Conservation (phyloP, 2,888 invertebrate genomes). For the Allacma fusca region DNA sequence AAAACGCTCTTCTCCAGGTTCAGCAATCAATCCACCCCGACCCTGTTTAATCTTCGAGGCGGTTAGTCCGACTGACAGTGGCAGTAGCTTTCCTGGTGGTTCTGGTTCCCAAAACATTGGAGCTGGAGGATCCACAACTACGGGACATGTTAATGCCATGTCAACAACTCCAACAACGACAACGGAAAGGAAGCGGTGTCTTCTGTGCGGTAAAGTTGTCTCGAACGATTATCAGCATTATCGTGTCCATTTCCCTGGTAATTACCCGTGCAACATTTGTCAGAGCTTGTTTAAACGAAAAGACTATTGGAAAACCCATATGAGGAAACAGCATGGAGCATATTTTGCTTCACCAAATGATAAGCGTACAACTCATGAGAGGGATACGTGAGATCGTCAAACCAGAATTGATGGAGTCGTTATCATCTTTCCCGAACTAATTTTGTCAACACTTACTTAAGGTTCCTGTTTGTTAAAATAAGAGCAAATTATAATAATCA, state of each 20-base stretch:
- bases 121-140: background rate
- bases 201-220: slow-evolving; percentile 64
- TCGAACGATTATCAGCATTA: slow-evolving; percentile 62
- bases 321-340: slow-evolving; percentile 75
- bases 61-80: slow-evolving; percentile 30
- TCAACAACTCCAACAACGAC: background rate
- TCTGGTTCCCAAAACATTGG: background rate
- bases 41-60: slow-evolving; percentile 60
- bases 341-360: slow-evolving; percentile 22
- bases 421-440: background rate
- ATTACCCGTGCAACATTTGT: slow-evolving; percentile 56
- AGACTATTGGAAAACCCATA: slow-evolving; percentile 83
- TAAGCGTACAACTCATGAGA: slow-evolving; percentile 13
- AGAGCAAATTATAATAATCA: no score
- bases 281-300: slow-evolving; percentile 87
- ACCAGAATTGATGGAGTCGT: background rate
- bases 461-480: background rate
- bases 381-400: background rate
- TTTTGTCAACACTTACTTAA: background rate
- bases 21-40: slow-evolving; percentile 55
- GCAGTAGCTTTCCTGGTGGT: background rate
- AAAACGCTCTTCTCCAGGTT: background rate
- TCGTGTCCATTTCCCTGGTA: slow-evolving; percentile 56
- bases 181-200: slow-evolving; percentile 62
- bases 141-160: background rate